Evolutionary conservation across 2,888 invertebrate species (phyloP), one percentile per base, ranked within the genome.

Genomic region (Macaria liturata): DNA sequence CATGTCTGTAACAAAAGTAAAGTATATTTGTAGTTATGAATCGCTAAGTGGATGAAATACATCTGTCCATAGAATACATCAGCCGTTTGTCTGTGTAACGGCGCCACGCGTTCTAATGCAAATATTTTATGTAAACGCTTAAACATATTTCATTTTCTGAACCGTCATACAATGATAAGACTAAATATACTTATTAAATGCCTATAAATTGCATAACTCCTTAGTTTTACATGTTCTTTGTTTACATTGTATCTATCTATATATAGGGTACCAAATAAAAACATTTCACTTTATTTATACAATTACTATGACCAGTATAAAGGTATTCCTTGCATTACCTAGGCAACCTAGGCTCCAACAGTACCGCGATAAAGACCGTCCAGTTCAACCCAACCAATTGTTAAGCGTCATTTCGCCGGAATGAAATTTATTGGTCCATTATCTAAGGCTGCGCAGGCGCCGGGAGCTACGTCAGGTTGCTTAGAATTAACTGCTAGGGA

Each of bases 391-490:
- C 57, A 65, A 63, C 64, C 68, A 64, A 68, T 69, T 64, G 73
- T 72, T 72, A 72, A 61, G 65, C 72, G 71, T 76, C 77, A 76
- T 79, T 79, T 76, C 46, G 75, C 72, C 64, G 76, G 76, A 78
- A 77, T 74, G 69, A 73, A 81, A 85, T 83, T 84, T 85, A 84
- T 84, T 69, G 78, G 63, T 69, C 81, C 70, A 84, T 86, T 86
- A 85, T 83, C 52, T 58, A 1, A 45, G 6, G 31, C 30, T 53
- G 57, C 53, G 52, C 56, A 57, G 62, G 55, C 58, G 64, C 67
- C 70, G 67, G 66, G 65, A 66, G 70, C 70, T 54, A 46, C 49
- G 48, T 55, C 57, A 59, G 62, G 55, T 49, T 57, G 39, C 42
- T 6, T 37, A 37, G 42, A 8, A 42, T 9, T 42, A 42, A 42